Evolutionary conservation across 2,797 vertebrate species (phyloP).

Genomic region (Gobionotothen gibberifrons): DNA sequence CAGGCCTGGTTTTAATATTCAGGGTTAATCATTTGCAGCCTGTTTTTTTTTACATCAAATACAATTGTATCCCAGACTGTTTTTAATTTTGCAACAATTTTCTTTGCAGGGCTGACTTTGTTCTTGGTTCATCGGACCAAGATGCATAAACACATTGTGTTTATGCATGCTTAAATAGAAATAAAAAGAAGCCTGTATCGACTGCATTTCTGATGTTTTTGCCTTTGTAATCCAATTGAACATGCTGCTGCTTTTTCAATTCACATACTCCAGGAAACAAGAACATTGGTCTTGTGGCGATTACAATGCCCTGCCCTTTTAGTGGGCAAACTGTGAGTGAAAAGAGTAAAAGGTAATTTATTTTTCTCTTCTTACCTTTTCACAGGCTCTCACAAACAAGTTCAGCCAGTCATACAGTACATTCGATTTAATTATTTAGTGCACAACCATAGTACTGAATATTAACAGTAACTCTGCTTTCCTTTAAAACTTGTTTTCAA

Average conservation of each 20-base stretch:
- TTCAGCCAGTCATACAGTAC: slow-evolving; percentile 34
- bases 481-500: slow-evolving; percentile 22
- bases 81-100: slow-evolving; percentile 22
- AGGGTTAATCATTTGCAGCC: slow-evolving; percentile 20
- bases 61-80: neutral
- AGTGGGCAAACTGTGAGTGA: neutral
- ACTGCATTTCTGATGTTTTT: neutral
- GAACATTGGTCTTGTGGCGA: neutral
- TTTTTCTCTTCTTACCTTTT: slow-evolving; percentile 22
- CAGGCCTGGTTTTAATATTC: neutral
- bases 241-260: neutral
- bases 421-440: no score
- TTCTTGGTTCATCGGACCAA: slow-evolving; percentile 12
- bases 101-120: slow-evolving; percentile 7
- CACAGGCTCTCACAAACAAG: slow-evolving; percentile 35
- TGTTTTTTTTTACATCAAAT: slow-evolving; percentile 17
- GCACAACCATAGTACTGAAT: neutral
- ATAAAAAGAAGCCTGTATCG: neutral
- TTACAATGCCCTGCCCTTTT: neutral
- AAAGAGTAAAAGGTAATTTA: neutral
- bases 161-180: slow-evolving; percentile 14
- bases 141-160: neutral
- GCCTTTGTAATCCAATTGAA: neutral
- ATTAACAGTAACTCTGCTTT: slow-evolving; percentile 36
- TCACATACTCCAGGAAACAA: neutral